Evolutionary conservation across 2,797 vertebrate genomes (phyloP), one percentile per base, ranked within the genome.

Genomic region (Betta splendens): DNA sequence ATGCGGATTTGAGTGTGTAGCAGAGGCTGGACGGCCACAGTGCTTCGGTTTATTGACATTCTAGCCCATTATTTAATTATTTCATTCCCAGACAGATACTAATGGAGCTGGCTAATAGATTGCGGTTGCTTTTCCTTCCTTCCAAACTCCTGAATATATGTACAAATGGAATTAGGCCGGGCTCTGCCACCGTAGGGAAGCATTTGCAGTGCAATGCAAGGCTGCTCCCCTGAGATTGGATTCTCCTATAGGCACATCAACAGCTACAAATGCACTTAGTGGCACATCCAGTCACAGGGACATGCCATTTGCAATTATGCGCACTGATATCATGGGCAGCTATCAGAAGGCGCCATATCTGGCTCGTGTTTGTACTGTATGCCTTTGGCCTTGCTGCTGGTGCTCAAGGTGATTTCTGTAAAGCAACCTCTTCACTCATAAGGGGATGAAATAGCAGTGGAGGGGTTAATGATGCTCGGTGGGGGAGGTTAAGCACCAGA

Each of bases 61-160:
- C 87, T 79, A 81, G 84, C 75, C 79, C 81, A 70, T 90, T 92
- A 89, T 93, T 93, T 92, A 85, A 93, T 92, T 91, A 92, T 92
- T 92, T 92, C 79, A 91, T 92, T 92, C 85, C 77, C 78, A 88
- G 90, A 92, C 86, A 85, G 89, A 91, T 92, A 86, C 91, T 92
- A 92, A 93, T 93, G 91, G 89, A 90, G 81, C 85, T 75, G 62
- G 89, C 89, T 90, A 89, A 92, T 90, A 91, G 89, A 91, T 90
- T 93, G 91, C 18, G 89, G 89, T 90, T 85, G 72, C 83, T 62
- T 81, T 89, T 53, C 76, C 64, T 85, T 84, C 86, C 85, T 83
- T 85, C 74, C 68, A 68, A 78, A 69, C 75, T 68, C 80, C 80
- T 50, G 86, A 88, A 92, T 90, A 89, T 89, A 87, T 64, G 84